These are phyloP conservation scores for Wiebesia pumilae DNA, from an alignment of 1,140 invertebrate genomes.

Conservation along the genomic window DNA sequence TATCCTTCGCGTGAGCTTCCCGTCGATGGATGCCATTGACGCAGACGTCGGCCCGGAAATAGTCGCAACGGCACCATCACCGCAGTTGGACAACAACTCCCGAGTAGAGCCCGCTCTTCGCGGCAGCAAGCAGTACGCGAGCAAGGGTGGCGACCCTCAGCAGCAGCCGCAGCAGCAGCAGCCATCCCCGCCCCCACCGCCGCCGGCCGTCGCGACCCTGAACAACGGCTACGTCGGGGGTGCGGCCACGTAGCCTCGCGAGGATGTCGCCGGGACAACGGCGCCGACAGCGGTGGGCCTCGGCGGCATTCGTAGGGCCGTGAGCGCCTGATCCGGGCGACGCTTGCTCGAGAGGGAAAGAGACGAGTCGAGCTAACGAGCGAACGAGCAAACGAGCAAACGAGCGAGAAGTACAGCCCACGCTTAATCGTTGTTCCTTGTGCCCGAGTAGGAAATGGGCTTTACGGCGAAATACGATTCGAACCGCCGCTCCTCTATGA, in stretches of 20 bases:
- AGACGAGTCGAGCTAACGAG: not conserved
- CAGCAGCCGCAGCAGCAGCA: conserved; percentile 9
- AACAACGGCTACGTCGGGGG: conserved; percentile 72
- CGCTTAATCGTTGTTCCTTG: not conserved
- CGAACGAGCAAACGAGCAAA: not conserved
- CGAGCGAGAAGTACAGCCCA: not conserved
- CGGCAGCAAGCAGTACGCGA: conserved; percentile 44
- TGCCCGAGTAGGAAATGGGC: not conserved
- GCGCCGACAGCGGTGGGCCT: conserved; percentile 11
- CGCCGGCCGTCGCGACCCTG: conserved; percentile 57
- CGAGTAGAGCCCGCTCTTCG: not conserved
- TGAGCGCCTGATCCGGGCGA: conserved; percentile 43
- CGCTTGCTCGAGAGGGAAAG: not conserved
- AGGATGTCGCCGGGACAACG: conserved; percentile 24
- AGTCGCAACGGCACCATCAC: not conserved
- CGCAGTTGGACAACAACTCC: conserved; percentile 51
- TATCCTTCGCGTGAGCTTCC: conserved; percentile 58
- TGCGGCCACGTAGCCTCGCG: conserved; percentile 67
- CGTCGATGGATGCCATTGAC: conserved; percentile 60
- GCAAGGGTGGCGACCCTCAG: conserved; percentile 24
- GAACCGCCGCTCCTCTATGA: not conserved
- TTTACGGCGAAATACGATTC: not conserved
- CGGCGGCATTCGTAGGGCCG: conserved; percentile 49
- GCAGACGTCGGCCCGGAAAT: conserved; percentile 33
- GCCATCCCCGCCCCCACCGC: conserved; percentile 35